phyloP scores from a whole-genome alignment of 2,113 vertebrate species.

The Hemichromis elongatus region DNA sequence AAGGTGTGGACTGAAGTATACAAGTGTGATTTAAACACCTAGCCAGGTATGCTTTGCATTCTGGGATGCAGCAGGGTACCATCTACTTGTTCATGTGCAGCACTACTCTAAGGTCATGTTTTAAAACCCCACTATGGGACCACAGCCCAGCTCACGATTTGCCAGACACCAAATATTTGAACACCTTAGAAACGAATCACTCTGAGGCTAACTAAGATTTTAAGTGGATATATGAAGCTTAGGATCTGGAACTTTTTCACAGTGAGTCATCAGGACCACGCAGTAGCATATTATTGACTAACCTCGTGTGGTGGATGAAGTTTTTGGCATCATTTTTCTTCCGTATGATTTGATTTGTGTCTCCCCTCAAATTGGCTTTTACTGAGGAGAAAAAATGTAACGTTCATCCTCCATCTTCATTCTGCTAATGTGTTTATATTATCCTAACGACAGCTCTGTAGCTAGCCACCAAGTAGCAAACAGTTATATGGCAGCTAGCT shows the following conservation, averaged over 20 bases:
- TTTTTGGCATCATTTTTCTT: background rate
- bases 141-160: accelerated
- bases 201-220: background rate
- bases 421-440: background rate
- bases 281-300: background rate
- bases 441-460: background rate
- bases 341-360: background rate
- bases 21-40: background rate
- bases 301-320: background rate
- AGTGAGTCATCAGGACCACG: background rate
- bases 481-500: background rate
- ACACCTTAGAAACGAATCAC: background rate
- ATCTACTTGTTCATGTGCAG: background rate
- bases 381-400: background rate
- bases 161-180: background rate
- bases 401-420: background rate
- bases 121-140: background rate
- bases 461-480: background rate
- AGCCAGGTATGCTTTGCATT: background rate
- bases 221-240: background rate
- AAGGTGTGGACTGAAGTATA: background rate
- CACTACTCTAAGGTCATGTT: background rate
- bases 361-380: background rate
- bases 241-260: background rate
- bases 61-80: background rate